Conservation (phyloP, 2,113 vertebrate species). For the Orientallactaga bullata region DNA sequence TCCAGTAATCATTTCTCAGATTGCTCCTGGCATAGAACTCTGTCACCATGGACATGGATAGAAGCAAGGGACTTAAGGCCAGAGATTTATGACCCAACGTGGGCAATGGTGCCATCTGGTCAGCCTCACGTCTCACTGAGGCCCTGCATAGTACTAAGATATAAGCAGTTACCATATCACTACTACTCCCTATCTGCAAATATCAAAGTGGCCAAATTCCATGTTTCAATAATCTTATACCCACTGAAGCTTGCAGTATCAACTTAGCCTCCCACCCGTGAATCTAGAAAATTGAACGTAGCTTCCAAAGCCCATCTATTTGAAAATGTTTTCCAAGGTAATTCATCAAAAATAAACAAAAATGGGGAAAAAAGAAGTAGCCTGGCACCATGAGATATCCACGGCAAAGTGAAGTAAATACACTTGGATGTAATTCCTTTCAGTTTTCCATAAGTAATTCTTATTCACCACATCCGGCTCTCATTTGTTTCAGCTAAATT, state of each 20-base stretch:
- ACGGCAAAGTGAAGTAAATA: not conserved
- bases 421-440: not conserved
- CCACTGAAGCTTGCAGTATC: constrained; percentile 36
- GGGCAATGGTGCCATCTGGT: not conserved
- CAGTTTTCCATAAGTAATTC: not conserved
- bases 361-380: not conserved
- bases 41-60: not conserved
- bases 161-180: not conserved
- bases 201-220: not conserved
- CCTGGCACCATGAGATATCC: not conserved
- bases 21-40: constrained; percentile 7
- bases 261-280: not conserved
- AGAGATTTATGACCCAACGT: not conserved
- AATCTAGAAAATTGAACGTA: constrained; percentile 25
- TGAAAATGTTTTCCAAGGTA: constrained; percentile 25
- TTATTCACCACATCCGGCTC: no score
- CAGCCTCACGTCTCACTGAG: not conserved
- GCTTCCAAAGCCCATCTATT: constrained; percentile 41
- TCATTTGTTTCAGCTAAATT: constrained; percentile 15
- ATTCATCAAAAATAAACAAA: constrained; percentile 57
- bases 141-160: not conserved
- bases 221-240: not conserved
- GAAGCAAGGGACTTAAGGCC: not conserved
- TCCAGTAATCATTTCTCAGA: constrained; percentile 2
- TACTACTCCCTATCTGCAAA: not conserved